Evolutionary conservation across 2,888 invertebrate genomes (phyloP).

Genomic region (Lamproptera curius): DNA sequence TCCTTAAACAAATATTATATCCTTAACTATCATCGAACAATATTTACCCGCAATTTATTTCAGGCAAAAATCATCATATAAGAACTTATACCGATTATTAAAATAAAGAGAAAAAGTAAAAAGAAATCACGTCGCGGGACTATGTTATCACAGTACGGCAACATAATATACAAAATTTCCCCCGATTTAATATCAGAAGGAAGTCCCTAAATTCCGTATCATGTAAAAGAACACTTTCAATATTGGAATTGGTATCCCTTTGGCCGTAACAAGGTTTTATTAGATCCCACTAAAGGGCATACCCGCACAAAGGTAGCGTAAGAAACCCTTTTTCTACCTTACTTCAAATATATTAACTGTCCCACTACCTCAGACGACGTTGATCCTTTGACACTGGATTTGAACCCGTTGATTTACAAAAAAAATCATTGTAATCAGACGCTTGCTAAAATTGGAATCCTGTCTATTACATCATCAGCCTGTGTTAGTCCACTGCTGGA

Average conservation of each 20-base stretch:
- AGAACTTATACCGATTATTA: too few relatives aligned
- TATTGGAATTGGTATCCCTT: conserved; percentile 77
- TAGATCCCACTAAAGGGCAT: conserved; percentile 78
- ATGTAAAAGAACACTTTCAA: conserved; percentile 78
- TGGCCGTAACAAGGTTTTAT: conserved; percentile 79
- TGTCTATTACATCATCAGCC: too few relatives aligned
- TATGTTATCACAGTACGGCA: conserved; percentile 43
- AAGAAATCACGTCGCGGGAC: conserved; percentile 33
- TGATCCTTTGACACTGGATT: conserved; percentile 37
- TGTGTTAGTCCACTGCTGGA: too few relatives aligned
- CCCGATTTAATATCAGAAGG: conserved; percentile 73
- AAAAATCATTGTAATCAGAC: too few relatives aligned
- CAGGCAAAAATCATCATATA: too few relatives aligned
- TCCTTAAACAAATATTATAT: too few relatives aligned
- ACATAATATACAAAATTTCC: conserved; percentile 63
- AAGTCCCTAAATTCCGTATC: conserved; percentile 76
- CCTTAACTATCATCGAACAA: too few relatives aligned
- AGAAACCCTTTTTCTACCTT: conserved; percentile 76
- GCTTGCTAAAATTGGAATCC: too few relatives aligned
- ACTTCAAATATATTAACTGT: conserved; percentile 78
- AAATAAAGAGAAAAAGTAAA: background rate
- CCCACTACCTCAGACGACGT: conserved; percentile 55
- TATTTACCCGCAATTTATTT: too few relatives aligned
- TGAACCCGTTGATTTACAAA: too few relatives aligned
- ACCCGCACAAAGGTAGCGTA: conserved; percentile 75